Conservation (phyloP, 2,113 vertebrate genomes). For the Myrmophylax atrothorax region DNA sequence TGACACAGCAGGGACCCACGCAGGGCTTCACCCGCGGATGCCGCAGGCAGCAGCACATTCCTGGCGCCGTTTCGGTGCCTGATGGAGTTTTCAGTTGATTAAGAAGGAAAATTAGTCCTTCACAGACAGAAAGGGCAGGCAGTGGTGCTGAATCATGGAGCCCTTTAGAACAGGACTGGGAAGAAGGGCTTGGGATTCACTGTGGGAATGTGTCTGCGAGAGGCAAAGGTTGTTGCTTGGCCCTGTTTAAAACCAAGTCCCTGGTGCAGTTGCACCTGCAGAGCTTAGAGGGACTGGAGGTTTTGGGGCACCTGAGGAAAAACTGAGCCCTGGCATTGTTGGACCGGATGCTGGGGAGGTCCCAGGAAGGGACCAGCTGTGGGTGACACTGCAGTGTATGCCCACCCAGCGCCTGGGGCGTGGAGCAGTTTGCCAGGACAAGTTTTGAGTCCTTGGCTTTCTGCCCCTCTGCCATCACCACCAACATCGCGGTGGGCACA, state of each 20-base stretch:
- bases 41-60: accelerated
- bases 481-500: accelerated
- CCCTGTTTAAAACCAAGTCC: background rate
- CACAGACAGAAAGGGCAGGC: background rate
- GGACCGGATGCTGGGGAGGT: background rate
- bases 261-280: background rate
- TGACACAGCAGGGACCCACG: background rate
- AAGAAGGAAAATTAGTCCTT: background rate
- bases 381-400: background rate
- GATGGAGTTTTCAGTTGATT: background rate
- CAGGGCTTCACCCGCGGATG: accelerated
- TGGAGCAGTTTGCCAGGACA: background rate
- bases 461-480: background rate
- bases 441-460: background rate
- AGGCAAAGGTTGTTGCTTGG: background rate
- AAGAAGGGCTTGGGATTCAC: background rate
- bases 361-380: background rate
- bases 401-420: background rate
- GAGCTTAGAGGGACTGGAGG: background rate
- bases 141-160: background rate
- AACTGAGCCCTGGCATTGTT: background rate
- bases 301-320: background rate
- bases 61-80: background rate
- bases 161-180: background rate
- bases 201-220: background rate